These are phyloP conservation scores for Charina bottae DNA, from an alignment of 2,113 vertebrate species.

Conservation along the genomic window DNA sequence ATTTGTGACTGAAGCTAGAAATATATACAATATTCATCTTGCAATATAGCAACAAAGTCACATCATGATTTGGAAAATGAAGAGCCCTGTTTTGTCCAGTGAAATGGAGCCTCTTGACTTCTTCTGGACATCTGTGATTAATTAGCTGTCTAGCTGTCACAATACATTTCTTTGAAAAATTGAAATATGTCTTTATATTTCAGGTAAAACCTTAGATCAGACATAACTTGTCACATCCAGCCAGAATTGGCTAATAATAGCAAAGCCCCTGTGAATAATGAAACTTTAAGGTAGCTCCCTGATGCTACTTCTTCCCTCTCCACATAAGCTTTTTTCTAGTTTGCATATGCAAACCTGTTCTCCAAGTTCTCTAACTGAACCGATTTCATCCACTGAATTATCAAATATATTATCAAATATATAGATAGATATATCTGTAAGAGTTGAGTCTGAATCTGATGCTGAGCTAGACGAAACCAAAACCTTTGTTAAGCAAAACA, in stretches of 20 bases:
- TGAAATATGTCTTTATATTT: constrained; percentile 60
- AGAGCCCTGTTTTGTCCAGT: constrained; percentile 36
- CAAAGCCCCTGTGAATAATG: constrained; percentile 30
- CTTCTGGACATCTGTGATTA: constrained; percentile 54
- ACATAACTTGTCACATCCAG: constrained; percentile 51
- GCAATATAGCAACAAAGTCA: background rate
- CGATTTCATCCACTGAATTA: constrained; percentile 12
- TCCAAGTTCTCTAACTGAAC: constrained; percentile 11
- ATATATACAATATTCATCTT: background rate
- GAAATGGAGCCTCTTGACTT: constrained; percentile 17
- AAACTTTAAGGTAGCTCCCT: background rate
- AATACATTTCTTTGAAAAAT: constrained; percentile 44
- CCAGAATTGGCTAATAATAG: constrained; percentile 45
- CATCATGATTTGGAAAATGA: background rate
- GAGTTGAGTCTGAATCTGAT: too few species aligned
- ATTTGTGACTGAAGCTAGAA: background rate
- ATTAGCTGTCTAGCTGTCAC: constrained; percentile 57
- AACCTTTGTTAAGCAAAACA: too few species aligned
- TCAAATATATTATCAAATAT: background rate
- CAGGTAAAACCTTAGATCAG: constrained; percentile 55
- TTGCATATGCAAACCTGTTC: background rate
- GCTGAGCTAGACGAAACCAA: too few species aligned
- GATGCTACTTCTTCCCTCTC: background rate
- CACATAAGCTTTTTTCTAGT: background rate
- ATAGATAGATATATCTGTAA: background rate